Percentiles rank a stretch among this genome's conserved stretches.
These are phyloP conservation scores for Addax nasomaculatus DNA, from an alignment of 2,113 vertebrate species.

Conservation along the genomic window DNA sequence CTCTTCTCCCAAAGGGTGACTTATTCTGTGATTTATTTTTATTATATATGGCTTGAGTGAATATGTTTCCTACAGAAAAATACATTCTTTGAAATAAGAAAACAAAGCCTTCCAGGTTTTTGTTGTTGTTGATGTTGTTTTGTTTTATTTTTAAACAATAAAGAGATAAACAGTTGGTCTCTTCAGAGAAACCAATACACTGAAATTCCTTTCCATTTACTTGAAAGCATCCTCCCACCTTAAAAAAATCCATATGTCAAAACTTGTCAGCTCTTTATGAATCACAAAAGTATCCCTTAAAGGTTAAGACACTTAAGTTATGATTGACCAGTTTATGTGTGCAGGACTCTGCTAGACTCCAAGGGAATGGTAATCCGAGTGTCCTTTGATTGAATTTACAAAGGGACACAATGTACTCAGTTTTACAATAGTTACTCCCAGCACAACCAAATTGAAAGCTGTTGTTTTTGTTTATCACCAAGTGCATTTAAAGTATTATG, in stretches of 20 bases:
- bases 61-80: not conserved
- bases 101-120: not conserved
- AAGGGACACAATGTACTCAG: not conserved
- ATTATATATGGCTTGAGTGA: not conserved
- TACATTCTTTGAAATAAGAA: not conserved
- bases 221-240: not conserved
- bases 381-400: not conserved
- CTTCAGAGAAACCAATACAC: not conserved
- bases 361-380: not conserved
- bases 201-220: not conserved
- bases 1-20: not conserved
- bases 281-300: not conserved
- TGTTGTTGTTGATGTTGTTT: not conserved
- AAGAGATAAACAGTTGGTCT: not conserved
- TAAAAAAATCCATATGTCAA: not conserved
- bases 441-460: not conserved
- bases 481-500: not conserved
- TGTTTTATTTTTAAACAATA: not conserved
- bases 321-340: not conserved
- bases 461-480: not conserved
- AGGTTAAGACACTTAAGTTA: not conserved
- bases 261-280: constrained; percentile 10
- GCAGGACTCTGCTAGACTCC: not conserved
- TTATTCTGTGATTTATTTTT: constrained; percentile 1
- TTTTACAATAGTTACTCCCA: not conserved